Percentiles rank a stretch among this genome's conserved stretches.
Conservation (phyloP, 1,140 invertebrate genomes). For the Drosophila kikkawai region DNA sequence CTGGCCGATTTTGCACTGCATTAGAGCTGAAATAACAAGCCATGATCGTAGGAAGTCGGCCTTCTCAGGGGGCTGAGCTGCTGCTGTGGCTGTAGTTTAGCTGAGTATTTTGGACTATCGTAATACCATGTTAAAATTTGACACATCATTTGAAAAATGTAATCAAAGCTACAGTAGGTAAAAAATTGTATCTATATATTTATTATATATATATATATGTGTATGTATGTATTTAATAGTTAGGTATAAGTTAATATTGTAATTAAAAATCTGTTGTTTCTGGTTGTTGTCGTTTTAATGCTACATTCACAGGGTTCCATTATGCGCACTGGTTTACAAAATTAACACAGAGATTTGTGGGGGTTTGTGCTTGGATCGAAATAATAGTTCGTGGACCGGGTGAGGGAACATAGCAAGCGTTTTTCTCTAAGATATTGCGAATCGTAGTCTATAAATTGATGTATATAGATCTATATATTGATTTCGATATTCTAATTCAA, state of each 20-base stretch:
- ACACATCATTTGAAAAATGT: constrained; percentile 82
- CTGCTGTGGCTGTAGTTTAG: constrained; percentile 20
- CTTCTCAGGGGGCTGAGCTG: constrained; percentile 20
- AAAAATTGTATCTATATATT: constrained; percentile 77
- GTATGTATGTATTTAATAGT: constrained; percentile 51
- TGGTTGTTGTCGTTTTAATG: constrained; percentile 48
- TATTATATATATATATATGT: constrained; percentile 44
- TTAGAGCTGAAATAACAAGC: constrained; percentile 38
- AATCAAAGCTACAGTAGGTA: constrained; percentile 82
- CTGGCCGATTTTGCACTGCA: constrained; percentile 37
- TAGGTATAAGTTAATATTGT: constrained; percentile 59
- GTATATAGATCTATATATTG: constrained; percentile 47
- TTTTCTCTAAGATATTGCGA: constrained; percentile 65
- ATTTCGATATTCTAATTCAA: constrained; percentile 71
- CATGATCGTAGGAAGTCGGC: constrained; percentile 67
- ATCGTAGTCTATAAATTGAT: constrained; percentile 54
- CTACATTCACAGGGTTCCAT: constrained; percentile 75
- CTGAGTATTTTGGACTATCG: constrained; percentile 56
- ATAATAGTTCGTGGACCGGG: constrained; percentile 24
- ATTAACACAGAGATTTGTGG: constrained; percentile 54
- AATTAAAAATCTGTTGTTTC: constrained; percentile 56
- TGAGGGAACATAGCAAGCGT: constrained; percentile 16
- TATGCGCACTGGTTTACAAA: constrained; percentile 74
- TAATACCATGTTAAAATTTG: constrained; percentile 79
- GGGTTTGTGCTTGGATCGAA: constrained; percentile 37